Percentiles rank a stretch among this genome's conserved stretches.
Evolutionary conservation across 2,113 vertebrate genomes (phyloP).

Genomic region (Istiophorus platypterus): DNA sequence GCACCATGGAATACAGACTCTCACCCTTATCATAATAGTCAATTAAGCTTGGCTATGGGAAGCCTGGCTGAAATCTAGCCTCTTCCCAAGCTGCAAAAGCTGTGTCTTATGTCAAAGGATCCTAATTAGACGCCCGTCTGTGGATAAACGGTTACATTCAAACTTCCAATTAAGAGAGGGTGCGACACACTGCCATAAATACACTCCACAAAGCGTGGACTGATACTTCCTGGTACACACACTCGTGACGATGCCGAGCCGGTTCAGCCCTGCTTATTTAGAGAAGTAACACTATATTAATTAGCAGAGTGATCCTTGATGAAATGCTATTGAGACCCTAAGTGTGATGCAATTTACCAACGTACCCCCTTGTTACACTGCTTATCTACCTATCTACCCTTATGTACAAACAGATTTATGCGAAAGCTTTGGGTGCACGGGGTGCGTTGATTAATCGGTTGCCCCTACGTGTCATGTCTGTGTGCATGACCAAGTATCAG

Average conservation of each 20-base stretch:
- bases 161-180: constrained; percentile 79
- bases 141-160: constrained; percentile 79
- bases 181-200: constrained; percentile 56
- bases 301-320: constrained; percentile 71
- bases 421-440: constrained; percentile 34
- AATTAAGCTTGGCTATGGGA: constrained; percentile 75
- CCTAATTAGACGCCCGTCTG: constrained; percentile 79
- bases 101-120: constrained; percentile 72
- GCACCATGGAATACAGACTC: constrained; percentile 39
- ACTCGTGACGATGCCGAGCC: constrained; percentile 35
- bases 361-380: constrained; percentile 32
- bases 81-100: constrained; percentile 53
- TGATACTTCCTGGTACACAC: constrained; percentile 42
- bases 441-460: constrained; percentile 40
- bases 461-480: neutral
- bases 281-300: constrained; percentile 68
- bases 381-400: constrained; percentile 32
- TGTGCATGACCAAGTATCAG: neutral
- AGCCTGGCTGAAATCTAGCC: constrained; percentile 60
- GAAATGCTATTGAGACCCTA: constrained; percentile 64
- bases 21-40: constrained; percentile 72
- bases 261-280: constrained; percentile 62
- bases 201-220: constrained; percentile 50
- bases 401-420: constrained; percentile 54
- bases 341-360: constrained; percentile 55